Base-by-base conservation (phyloP, 2,113 vertebrate genomes). In the Jaculus jaculus region DNA sequence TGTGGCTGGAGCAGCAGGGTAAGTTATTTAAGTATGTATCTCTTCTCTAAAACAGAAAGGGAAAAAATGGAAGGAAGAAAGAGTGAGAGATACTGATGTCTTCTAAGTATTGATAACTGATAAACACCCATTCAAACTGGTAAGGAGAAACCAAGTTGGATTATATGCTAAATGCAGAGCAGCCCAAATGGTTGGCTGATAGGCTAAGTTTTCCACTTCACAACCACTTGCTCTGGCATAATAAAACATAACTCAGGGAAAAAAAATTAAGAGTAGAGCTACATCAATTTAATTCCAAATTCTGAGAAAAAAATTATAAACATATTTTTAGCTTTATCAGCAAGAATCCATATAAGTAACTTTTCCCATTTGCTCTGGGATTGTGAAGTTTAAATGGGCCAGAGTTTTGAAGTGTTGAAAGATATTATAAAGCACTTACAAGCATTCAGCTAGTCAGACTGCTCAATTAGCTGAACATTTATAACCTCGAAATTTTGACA, bases 401-500 rank as follows among this genome's bases (percentile, higher is more conserved):
- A 93, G 66, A 54, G 72, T 92, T 96, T 96, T 86, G 12, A 21
- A 90, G 81, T 94, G 93, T 85, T 30, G 20, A 96, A 97, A 97
- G 86, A 96, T 96, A 97, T 96, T 93, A 90, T 96, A 87, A 95
- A 95, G 83, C 86, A 97, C 89, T 96, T 96, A 92, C 26, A 89
- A 82, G 84, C 1, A 21, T 71, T 96, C 94, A 93, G 88, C 84
- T 3, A 12, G 71, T 96, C 92, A 96, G 93, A 87, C 84, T 92
- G 73, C 92, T 96, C 89, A 97, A 24, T 91, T 96, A 96, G 51
- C 84, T 93, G 81, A 92, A 85, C 71, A 93, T 58, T 93, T 96
- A 92, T 95, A 97, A 97, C 96, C 95, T 87, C 75, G 93, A 83
- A 60, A 95, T 95, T 96, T 75, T 96, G 95, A 92, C 96, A 96